Base-by-base conservation (phyloP, 2,888 invertebrate species). In the Odontocolon sp. region DNA sequence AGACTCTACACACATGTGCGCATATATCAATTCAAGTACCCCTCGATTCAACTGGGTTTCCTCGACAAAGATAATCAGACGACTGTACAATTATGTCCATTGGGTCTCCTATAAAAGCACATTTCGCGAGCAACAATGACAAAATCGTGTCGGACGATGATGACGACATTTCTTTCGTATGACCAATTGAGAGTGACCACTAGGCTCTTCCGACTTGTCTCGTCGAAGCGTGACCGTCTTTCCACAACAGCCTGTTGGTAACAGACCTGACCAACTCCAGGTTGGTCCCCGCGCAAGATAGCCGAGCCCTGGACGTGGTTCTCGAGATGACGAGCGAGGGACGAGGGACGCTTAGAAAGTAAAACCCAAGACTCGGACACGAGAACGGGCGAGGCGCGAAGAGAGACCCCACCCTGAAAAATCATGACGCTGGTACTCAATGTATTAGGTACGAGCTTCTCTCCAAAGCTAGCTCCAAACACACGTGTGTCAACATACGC, bases 261-360 rank as follows among this genome's bases (percentile, higher is more conserved):
- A 59, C 54, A 23, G 57, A 52, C 28, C 56, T 52, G 57, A 56
- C 66, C 64, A 66, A 66, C 28, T 63, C 63, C 63, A 33, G 28
- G 67, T 33, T 56, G 67, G 57, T 31, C 31, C 40, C 57, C n/a
- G 28, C 68, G 26, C 23, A 36, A 67, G 31, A 56, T 21, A 47
- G 42, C 33, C 57, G 42, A 69, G 57, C 16, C 57, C 63, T 61
- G 59, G 33, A 50, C 57, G 70, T 42, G 68, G 61, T n/a, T n/a
- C n/a, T n/a, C n/a, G n/a, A n/a, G n/a, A n/a, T n/a, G n/a, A n/a
- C n/a, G n/a, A n/a, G n/a, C n/a, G n/a, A 64, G 72, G 67, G 56
- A 47, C 57, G 78, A 76, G 77, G 83, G 81, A 77, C 83, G 84
- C 85, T 87, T 88, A 88, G 89, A 89, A 89, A 89, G 89, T 89